Base-by-base conservation (phyloP, 2,797 vertebrate genomes). In the Sorex maritimensis region DNA sequence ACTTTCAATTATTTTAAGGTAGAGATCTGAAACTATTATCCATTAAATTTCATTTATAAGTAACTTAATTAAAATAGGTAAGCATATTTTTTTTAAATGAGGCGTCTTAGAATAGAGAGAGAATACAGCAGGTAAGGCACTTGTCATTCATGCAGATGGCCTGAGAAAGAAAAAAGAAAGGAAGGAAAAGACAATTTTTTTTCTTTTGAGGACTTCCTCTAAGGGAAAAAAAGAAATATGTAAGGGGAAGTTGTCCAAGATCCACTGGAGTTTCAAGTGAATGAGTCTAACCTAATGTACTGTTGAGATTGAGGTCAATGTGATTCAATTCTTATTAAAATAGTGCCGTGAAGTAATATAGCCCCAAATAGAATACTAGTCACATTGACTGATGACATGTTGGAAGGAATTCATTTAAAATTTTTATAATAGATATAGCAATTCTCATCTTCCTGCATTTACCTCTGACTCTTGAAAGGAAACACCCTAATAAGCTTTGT, bases 1-100 rank as follows among this genome's bases (percentile, higher is more conserved):
- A 94, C 49, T 94, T 96, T 89, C 86, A 97, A 91, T 96, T 93
- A 94, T 88, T 61, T 84, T 84, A 93, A 94, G 58, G 71, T 41
- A 77, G 95, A 6, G 24, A 79, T 94, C 94, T 83, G 86, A 68
- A 83, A 77, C 63, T 88, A 46, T 93, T 90, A 92, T n/a, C 79
- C 78, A 84, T 67, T 89, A 83, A 95, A 93, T 83, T 96, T 97
- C 93, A 74, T 95, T 97, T 98, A 96, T 96, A 96, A 97, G 97
- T 97, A 28, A 97, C 92, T 81, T 92, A 86, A 97, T 94, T 95
- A 95, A 93, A 81, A 94, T 78, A 92, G 93, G 19, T 94, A 97
- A 68, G 95, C 49, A 49, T 77, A 94, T 95, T 71, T 86, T 74
- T 24, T 15, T 46, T 72, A 65, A 68, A 89, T 86, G 24, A 87